phyloP scores from a whole-genome alignment of 2,113 vertebrate genomes.

The Neofelis nebulosa region DNA sequence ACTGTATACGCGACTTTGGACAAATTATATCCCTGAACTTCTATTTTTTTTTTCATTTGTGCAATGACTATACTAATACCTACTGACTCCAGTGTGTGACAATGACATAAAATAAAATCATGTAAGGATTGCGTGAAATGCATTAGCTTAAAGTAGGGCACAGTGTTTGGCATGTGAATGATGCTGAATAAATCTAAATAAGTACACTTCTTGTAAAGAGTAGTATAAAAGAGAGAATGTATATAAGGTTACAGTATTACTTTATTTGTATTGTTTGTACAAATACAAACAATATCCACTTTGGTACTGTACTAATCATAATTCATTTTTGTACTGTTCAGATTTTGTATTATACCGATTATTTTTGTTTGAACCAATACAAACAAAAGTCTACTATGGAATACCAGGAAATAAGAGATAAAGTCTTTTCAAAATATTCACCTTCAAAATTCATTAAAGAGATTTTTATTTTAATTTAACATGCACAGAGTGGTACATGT shows the following conservation, averaged over 20 bases:
- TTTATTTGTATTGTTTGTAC: background rate
- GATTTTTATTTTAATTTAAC: background rate
- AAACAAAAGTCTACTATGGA: background rate
- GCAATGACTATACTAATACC: background rate
- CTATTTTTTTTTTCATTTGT: background rate
- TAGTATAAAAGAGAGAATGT: background rate
- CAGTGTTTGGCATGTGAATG: background rate
- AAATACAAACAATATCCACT: background rate
- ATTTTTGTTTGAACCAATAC: background rate
- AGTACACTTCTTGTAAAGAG: background rate
- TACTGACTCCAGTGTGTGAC: background rate
- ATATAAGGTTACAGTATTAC: background rate
- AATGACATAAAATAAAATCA: background rate
- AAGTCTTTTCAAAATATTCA: background rate
- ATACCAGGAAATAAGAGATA: background rate
- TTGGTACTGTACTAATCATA: background rate
- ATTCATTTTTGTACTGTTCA: background rate
- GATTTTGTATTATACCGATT: background rate
- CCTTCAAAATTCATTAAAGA: background rate
- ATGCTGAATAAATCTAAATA: background rate
- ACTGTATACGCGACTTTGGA: background rate
- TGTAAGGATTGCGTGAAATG: background rate
- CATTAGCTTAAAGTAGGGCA: background rate
- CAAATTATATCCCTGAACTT: background rate
- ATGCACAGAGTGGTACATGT: background rate